phyloP scores from a whole-genome alignment of 1,140 invertebrate genomes.

The Bradynema listronoti region DNA sequence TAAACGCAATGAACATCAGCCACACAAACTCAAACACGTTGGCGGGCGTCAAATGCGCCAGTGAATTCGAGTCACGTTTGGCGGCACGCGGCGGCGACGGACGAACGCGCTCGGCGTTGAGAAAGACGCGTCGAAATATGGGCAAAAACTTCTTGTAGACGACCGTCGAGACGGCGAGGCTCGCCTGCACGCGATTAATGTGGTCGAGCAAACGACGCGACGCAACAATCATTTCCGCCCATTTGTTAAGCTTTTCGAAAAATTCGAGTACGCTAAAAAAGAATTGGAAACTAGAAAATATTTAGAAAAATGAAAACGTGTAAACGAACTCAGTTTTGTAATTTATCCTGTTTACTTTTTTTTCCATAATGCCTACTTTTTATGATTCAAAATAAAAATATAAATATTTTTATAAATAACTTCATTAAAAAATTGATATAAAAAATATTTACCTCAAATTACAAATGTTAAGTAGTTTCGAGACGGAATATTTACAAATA shows the following conservation, averaged over 20 bases:
- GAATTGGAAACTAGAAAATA: conserved; percentile 1
- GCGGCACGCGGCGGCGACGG: background rate
- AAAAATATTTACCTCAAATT: conserved; percentile 31
- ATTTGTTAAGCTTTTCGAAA: conserved; percentile 87
- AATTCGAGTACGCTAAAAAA: conserved; percentile 78
- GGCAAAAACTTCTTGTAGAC: conserved; percentile 86
- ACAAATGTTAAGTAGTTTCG: conserved; percentile 35
- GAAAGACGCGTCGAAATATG: conserved; percentile 66
- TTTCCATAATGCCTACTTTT: background rate
- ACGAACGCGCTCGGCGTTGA: conserved; percentile 13
- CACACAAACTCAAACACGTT: conserved; percentile 48
- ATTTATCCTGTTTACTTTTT: too few relatives aligned
- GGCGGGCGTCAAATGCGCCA: conserved; percentile 5
- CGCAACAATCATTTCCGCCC: conserved; percentile 86
- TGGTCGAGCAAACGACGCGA: conserved; percentile 75
- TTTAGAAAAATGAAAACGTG: background rate
- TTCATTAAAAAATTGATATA: background rate
- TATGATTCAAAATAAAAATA: background rate
- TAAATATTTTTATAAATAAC: background rate
- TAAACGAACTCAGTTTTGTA: background rate
- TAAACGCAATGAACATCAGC: conserved; percentile 42
- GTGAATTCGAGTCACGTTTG: conserved; percentile 25
- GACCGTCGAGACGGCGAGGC: conserved; percentile 86
- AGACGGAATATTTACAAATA: conserved; percentile 31
- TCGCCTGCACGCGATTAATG: conserved; percentile 77